phyloP scores from a whole-genome alignment of 1,140 invertebrate species.

The Elymnias hypermnestra region DNA sequence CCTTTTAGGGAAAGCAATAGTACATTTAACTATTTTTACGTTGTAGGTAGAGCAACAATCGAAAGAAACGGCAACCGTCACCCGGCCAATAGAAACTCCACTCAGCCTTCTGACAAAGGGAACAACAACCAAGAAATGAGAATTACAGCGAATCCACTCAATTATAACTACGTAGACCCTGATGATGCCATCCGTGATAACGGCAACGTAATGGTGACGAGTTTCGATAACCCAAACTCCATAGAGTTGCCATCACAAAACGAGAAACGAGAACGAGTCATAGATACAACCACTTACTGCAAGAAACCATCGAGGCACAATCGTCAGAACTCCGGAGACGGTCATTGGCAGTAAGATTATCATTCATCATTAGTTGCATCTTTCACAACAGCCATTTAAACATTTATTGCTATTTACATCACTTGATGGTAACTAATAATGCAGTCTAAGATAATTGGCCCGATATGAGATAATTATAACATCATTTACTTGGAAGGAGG shows the following conservation, averaged over 20 bases:
- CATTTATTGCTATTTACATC: no score
- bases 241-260: constrained; percentile 79
- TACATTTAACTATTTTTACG: no score
- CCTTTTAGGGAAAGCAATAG: no score
- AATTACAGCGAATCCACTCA: constrained; percentile 86
- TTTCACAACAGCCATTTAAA: constrained; percentile 28
- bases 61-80: constrained; percentile 79
- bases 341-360: constrained; percentile 74
- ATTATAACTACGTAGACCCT: constrained; percentile 80
- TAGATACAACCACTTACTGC: constrained; percentile 85
- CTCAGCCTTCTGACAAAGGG: constrained; percentile 47
- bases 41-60: constrained; percentile 88
- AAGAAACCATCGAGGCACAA: constrained; percentile 74
- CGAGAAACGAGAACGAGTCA: constrained; percentile 54
- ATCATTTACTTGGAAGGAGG: no score
- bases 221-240: constrained; percentile 85
- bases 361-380: constrained; percentile 45
- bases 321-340: constrained; percentile 66
- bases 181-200: constrained; percentile 77
- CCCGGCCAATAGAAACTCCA: constrained; percentile 60
- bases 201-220: constrained; percentile 77
- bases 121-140: constrained; percentile 77
- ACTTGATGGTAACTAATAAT: no score
- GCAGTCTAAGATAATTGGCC: no score
- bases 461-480: no score